Base-by-base conservation (phyloP, 2,797 vertebrate genomes). In the Selene dorsalis region DNA sequence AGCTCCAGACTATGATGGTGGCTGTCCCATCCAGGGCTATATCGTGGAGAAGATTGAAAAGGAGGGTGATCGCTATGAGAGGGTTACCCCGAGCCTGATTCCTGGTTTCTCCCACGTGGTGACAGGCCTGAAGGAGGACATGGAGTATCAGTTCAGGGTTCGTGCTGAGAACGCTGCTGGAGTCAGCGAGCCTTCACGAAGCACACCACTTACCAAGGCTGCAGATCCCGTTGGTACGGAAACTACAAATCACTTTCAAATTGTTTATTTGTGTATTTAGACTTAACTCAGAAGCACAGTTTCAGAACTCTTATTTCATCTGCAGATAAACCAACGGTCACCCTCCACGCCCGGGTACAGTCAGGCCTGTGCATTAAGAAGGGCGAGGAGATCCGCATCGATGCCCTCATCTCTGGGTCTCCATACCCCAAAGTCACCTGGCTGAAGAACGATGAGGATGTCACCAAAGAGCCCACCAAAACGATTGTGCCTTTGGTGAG, bases 11-110 rank as follows among this genome's bases (percentile, higher is more conserved):
- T 96, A 93, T 16, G 98, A 99, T 26, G 98, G 98, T 9, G 98
- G 98, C 76, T 97, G 97, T 91, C 96, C 97, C 86, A 99, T 99
- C 85, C 96, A 97, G 93, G 98, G 98, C 57, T 99, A 99, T 75
- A 93, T 99, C 30, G 90, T 99, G 81, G 98, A 99, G 91, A 98
- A 97, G 85, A 95, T 99, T 0, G 92, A 95, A 61, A 99, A 99
- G 84, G 98, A 97, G 24, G 97, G 97, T 17, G 97, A 99, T 4
- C 95, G 93, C 38, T 99, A 95, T 79, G 95, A 96, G 89, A 94
- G 95, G 79, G 96, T 98, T 89, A 97, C 96, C 76, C 96, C 97
- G 0, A 96, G 94, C 83, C 92, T 97, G 82, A 96, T 99, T 18
- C 97, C 97, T 24, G 89, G 97, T 10, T 92, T 97, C 79, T 96